These are phyloP conservation scores for Polyergus mexicanus DNA, from an alignment of 1,140 invertebrate genomes.

Conservation along the genomic window DNA sequence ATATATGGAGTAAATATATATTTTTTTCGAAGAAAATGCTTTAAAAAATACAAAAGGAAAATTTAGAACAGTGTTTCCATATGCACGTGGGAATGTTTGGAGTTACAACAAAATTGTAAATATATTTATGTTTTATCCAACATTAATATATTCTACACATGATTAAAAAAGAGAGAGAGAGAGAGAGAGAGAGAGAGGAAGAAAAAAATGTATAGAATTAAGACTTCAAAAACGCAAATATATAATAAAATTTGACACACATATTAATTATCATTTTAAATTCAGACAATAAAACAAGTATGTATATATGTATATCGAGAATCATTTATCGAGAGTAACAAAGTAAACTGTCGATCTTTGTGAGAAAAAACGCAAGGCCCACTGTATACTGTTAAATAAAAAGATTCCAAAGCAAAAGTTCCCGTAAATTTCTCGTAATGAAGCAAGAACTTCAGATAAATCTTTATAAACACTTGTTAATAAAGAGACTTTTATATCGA, in stretches of 20 bases:
- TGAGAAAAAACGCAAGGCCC: background rate
- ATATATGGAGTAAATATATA: background rate
- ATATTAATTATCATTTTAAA: background rate
- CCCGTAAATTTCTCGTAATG: slow-evolving; percentile 18
- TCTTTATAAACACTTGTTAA: slow-evolving; percentile 33
- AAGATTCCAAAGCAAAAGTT: background rate
- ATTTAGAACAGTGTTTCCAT: background rate
- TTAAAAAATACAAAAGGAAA: background rate
- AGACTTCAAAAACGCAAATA: background rate
- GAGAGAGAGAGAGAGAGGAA: too few species aligned
- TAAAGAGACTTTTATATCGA: slow-evolving; percentile 8
- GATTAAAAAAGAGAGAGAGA: background rate
- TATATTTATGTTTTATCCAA: background rate
- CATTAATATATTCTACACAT: background rate
- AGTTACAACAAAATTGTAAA: background rate
- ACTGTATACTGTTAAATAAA: background rate
- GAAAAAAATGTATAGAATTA: background rate
- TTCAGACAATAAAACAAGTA: background rate
- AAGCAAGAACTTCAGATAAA: background rate
- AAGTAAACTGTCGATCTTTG: slow-evolving; percentile 1
- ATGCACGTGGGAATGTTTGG: too few species aligned
- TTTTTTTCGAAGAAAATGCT: background rate
- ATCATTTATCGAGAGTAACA: background rate
- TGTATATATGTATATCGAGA: background rate
- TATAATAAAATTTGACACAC: background rate